A percentile compares a stretch with the other conserved stretches of the same genome.
phyloP scores from a whole-genome alignment of 1,140 invertebrate genomes.

The Melitaea cinxia region DNA sequence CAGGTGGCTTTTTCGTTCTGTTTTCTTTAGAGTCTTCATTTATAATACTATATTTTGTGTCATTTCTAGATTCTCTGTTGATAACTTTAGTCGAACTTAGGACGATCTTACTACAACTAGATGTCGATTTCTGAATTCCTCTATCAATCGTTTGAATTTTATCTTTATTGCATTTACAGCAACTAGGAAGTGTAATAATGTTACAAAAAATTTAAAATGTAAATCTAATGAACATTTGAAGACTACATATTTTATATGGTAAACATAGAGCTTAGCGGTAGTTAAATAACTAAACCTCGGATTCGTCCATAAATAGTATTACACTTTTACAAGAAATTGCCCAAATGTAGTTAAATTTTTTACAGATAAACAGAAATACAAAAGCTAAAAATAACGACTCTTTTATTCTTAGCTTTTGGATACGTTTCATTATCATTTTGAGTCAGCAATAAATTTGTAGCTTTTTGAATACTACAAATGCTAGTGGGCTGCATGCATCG shows the following conservation, averaged over 20 bases:
- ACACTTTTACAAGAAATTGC: too few species aligned
- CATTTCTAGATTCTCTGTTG: not conserved
- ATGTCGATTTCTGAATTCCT: slow-evolving; percentile 5
- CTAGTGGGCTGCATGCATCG: too few species aligned
- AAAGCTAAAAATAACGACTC: too few species aligned
- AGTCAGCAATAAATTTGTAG: too few species aligned
- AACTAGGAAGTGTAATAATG: not conserved
- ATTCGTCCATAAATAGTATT: too few species aligned
- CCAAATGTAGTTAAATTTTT: not conserved
- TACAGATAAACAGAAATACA: too few species aligned
- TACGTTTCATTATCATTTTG: too few species aligned
- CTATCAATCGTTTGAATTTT: slow-evolving; percentile 7
- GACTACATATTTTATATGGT: too few species aligned
- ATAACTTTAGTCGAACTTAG: not conserved
- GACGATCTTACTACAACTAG: not conserved
- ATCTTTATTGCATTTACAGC: not conserved
- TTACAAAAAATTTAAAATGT: not conserved
- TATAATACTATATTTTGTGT: not conserved
- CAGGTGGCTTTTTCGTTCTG: not conserved
- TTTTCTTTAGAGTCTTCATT: not conserved
- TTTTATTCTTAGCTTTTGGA: too few species aligned
- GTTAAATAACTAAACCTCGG: too few species aligned
- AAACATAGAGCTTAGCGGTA: too few species aligned
- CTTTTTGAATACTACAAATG: too few species aligned
- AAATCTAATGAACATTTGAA: not conserved